Evolutionary conservation across 2,113 vertebrate species (phyloP).

Genomic region (Struthio camelus): DNA sequence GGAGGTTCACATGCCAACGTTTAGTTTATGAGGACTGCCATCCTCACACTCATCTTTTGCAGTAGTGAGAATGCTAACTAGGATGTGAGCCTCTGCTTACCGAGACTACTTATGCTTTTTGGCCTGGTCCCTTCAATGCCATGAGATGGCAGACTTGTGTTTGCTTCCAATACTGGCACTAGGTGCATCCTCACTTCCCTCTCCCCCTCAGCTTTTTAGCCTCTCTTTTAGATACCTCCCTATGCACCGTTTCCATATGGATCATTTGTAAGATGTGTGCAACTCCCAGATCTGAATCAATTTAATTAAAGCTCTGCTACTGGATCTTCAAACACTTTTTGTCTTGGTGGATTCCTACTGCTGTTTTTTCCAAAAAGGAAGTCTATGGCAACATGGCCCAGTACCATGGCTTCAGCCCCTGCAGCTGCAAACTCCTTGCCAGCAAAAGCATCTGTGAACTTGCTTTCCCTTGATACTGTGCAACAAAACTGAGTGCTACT

Average conservation of each 20-base stretch:
- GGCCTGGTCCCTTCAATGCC: conserved; percentile 4
- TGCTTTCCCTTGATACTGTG: neutral
- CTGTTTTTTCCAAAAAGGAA: neutral
- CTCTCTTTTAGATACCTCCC: neutral
- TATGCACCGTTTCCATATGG: neutral
- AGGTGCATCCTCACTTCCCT: neutral
- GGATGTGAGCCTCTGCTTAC: neutral
- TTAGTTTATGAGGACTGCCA: neutral
- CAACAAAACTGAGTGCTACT: neutral
- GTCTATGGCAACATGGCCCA: neutral
- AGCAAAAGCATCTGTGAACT: neutral
- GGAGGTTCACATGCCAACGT: neutral
- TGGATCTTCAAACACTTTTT: neutral
- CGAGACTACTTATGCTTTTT: neutral
- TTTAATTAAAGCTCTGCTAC: neutral
- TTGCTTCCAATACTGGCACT: conserved; percentile 24
- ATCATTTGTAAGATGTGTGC: neutral
- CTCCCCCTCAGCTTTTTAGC: neutral
- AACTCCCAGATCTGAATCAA: neutral
- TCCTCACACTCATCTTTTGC: neutral
- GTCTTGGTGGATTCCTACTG: neutral
- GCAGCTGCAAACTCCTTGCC: neutral
- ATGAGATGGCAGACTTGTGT: conserved; percentile 70
- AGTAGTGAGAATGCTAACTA: neutral
- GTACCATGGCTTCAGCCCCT: neutral